Conservation (phyloP, 2,113 vertebrate species). For the Zosterops hypoxanthus region DNA sequence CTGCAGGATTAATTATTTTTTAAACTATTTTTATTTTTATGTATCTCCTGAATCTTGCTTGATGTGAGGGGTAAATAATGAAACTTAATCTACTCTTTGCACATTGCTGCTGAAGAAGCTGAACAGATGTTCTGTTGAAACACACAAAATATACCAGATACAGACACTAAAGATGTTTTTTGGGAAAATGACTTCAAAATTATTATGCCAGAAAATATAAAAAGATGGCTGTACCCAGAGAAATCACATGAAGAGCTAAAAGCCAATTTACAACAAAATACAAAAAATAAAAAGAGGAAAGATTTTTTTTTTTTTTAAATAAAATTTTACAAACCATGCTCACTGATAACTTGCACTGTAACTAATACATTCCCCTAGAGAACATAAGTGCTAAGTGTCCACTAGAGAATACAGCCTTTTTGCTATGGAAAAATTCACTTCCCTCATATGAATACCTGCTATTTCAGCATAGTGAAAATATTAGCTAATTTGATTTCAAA, state of each 20-base stretch:
- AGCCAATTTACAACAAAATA: background rate
- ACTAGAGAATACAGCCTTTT: background rate
- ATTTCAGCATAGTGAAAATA: background rate
- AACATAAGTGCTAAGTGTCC: background rate
- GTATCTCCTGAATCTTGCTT: background rate
- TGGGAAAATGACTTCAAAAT: background rate
- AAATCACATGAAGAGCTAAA: background rate
- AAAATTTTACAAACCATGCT: background rate
- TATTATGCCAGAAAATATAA: background rate
- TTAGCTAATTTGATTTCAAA: background rate
- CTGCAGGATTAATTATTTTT: background rate
- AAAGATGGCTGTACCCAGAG: background rate
- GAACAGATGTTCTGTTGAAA: background rate
- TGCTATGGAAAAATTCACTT: background rate
- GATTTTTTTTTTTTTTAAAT: background rate
- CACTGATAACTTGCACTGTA: background rate
- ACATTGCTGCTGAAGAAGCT: background rate
- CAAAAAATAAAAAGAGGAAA: background rate
- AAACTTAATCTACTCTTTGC: background rate
- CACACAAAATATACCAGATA: background rate
- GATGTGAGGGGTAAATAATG: slow-evolving; percentile 1
- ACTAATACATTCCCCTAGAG: background rate
- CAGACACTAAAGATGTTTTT: background rate
- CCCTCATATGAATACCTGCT: background rate
- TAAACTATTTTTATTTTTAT: background rate